Percentiles rank a stretch among this genome's conserved stretches.
Conservation (phyloP, 2,888 invertebrate genomes). For the Drosophila kanekoi region DNA sequence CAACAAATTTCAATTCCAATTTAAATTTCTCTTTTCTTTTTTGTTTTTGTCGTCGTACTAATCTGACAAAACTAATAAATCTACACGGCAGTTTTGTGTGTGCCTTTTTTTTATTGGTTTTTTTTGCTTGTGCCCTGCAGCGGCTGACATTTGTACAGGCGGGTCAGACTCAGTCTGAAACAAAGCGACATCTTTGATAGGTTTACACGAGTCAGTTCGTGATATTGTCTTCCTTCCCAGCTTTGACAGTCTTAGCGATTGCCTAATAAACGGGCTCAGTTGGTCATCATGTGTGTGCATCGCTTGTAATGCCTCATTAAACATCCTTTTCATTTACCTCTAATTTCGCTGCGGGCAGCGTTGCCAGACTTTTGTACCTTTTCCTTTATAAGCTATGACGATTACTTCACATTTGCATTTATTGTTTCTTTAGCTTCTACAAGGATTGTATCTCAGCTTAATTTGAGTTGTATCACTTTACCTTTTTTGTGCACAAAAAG, state of each 20-base stretch:
- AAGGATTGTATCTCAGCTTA: no score
- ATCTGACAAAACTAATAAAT: constrained; percentile 61
- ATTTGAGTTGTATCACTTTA: no score
- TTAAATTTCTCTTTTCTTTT: constrained; percentile 40
- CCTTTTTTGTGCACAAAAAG: no score
- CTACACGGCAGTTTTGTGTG: constrained; percentile 28
- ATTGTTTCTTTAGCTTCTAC: no score
- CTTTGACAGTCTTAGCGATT: constrained; percentile 6
- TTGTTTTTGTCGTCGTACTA: constrained; percentile 20
- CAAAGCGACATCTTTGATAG: constrained; percentile 37
- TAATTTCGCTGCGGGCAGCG: neutral
- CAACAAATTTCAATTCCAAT: constrained; percentile 67
- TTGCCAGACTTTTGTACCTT: no score
- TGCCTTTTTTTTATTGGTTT: neutral
- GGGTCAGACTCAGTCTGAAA: constrained; percentile 54
- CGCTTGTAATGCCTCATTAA: neutral
- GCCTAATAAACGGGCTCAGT: neutral
- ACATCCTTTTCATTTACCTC: neutral
- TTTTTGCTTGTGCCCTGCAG: constrained; percentile 49
- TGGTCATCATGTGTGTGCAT: neutral
- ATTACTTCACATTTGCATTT: no score
- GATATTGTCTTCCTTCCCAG: constrained; percentile 22
- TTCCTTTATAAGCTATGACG: no score
- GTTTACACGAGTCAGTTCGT: constrained; percentile 34
- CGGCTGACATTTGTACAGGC: constrained; percentile 59